phyloP scores from a whole-genome alignment of 2,113 vertebrate species.

The Petrocephalus microphthalmus region DNA sequence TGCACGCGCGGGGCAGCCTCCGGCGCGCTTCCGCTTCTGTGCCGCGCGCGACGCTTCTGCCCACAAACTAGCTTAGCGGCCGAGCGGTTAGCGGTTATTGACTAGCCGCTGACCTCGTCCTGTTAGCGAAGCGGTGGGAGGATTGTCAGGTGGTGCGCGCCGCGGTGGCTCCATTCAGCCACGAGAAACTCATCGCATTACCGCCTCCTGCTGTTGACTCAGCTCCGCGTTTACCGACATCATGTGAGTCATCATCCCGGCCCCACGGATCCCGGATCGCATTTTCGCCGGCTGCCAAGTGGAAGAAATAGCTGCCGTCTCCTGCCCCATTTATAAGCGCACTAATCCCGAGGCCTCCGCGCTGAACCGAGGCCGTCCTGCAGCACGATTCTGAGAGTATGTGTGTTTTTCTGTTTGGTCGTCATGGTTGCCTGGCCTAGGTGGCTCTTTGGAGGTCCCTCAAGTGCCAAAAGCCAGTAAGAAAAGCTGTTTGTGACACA shows the following conservation, averaged over 20 bases:
- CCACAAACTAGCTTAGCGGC: background rate
- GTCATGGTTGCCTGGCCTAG: slow-evolving; percentile 8
- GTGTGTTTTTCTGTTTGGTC: background rate
- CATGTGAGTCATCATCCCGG: background rate
- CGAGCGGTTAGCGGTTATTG: background rate
- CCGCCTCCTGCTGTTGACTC: background rate
- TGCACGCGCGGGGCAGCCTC: background rate
- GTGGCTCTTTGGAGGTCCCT: background rate
- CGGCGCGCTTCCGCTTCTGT: background rate
- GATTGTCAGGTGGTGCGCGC: background rate
- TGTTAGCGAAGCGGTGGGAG: background rate
- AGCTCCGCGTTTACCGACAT: background rate
- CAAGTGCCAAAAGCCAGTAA: slow-evolving; percentile 29
- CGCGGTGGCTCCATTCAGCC: background rate
- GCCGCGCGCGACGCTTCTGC: background rate
- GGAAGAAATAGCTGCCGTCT: background rate
- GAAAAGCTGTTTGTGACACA: background rate
- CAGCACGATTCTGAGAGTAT: background rate
- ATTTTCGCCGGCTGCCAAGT: background rate
- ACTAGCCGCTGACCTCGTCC: background rate
- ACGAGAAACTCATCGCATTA: background rate
- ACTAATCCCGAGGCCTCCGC: background rate
- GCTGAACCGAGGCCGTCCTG: background rate
- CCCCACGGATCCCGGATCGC: background rate
- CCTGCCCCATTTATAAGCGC: background rate